Conservation (phyloP, 1,140 invertebrate genomes). For the Penaeus japonicus region DNA sequence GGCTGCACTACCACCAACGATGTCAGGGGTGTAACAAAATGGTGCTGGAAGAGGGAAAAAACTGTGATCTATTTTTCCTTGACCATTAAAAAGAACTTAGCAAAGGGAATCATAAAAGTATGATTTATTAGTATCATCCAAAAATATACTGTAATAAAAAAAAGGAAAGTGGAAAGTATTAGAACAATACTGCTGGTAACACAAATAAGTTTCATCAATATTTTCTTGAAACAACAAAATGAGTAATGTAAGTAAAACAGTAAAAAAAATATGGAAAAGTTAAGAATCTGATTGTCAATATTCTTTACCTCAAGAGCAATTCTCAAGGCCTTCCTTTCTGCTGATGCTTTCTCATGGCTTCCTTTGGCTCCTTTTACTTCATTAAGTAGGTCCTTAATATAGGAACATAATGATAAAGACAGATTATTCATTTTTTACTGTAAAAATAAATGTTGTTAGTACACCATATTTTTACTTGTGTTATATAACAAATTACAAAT, state of each 20-base stretch:
- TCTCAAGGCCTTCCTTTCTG: constrained; percentile 36
- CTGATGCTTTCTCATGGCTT: constrained; percentile 1
- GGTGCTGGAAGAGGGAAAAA: constrained; percentile 45
- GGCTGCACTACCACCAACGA: constrained; percentile 60
- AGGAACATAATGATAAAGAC: not conserved
- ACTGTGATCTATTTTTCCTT: not conserved
- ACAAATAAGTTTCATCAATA: not conserved
- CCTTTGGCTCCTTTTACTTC: constrained; percentile 35
- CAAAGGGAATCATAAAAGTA: too few species aligned
- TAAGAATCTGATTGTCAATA: not conserved
- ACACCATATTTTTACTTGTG: too few species aligned
- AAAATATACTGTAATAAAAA: too few species aligned
- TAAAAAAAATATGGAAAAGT: not conserved
- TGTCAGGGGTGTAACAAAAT: constrained; percentile 59
- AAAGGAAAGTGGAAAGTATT: not conserved
- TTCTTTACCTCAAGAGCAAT: constrained; percentile 44
- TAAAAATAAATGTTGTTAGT: too few species aligned
- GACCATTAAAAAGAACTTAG: too few species aligned
- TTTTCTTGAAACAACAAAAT: too few species aligned
- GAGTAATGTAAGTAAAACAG: not conserved
- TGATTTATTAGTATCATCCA: too few species aligned
- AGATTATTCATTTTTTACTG: not conserved
- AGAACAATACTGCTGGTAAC: not conserved
- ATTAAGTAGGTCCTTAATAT: constrained; percentile 31
- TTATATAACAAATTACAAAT: not conserved